Evolutionary conservation across 2,113 vertebrate genomes (phyloP), one percentile per base, ranked within the genome.

Genomic region (Todiramphus chloris): DNA sequence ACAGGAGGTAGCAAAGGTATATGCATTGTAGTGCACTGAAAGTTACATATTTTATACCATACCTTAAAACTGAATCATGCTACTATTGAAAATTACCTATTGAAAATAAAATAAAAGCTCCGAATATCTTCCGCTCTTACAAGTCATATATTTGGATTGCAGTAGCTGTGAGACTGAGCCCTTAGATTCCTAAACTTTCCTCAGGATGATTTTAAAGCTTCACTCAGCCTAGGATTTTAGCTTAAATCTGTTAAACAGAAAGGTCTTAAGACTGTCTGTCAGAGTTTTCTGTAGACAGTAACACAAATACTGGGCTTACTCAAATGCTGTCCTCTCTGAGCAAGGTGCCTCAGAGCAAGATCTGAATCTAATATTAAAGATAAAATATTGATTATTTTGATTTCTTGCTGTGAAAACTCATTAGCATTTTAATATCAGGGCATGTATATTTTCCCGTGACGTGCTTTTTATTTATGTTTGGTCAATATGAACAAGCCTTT

Each of bases 171-270:
- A 87, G 82, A 60, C 70, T 93, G 72, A 92, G 48, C 69, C 75
- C 30, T 89, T 94, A 83, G 64, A 92, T 78, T 83, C 67, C 93
- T 85, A 59, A 93, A 92, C 78, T 96, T 96, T 92, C 82, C 53
- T 87, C 33, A 43, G 86, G 72, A 89, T 95, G 91, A 97, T 88
- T 95, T 97, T 95, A 93, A 97, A 96, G 89, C 92, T 94, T 70
- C 31, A 66, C 56, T 96, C 92, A 95, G 83, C 92, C 94, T 84
- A 83, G 93, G 87, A 87, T 97, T 96, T 96, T 85, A 86, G 35
- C 55, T 83, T 78, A 94, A 97, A 91, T 89, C 82, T 95, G 89
- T 84, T 94, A 67, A 97, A 94, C 83, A 72, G 88, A 74, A 97
- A 95, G 76, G 80, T 87, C 82, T 96, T 93, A 94, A 93, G 74